Evolutionary conservation across 1,140 invertebrate genomes (phyloP), one percentile per base, ranked within the genome.

Genomic region (Panagrolaimus sp.): DNA sequence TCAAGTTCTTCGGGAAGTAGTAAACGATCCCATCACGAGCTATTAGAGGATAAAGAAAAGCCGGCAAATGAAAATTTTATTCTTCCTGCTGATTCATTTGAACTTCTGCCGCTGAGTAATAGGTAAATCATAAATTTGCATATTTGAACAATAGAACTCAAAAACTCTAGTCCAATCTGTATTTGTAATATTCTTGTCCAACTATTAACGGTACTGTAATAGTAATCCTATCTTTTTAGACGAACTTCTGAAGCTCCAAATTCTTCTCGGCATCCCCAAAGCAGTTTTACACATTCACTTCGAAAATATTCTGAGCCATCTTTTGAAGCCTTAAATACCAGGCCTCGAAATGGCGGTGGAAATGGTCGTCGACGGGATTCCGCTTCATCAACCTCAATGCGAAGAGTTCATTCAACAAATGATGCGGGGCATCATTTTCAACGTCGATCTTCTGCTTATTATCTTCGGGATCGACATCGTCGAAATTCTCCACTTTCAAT

Each of bases 251-350:
- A 21, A 58, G 28, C n/a, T n/a, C 8, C 17, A 28, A 58, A 12
- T n/a, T 21, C 15, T 26, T 26, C n/a, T 58, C 52, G 7, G 5
- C 52, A 21, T 26, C 10, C 52, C 15, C 52, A n/a, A 21, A n/a
- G 0, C 14, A n/a, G 3, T 8, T 17, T 21, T 21, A 26, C 52
- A 58, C 15, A 12, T 21, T 28, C 21, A 28, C 17, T 12, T 5
- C 68, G 73, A 15, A 74, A 74, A 67, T 71, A 76, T 65, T 74
- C 73, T 2, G 63, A 76, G 14, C 73, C 73, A 32, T 67, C 73
- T 32, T 76, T 66, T 21, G 73, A 73, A n/a, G 10, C 45, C 17
- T 24, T 9, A 21, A 58, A 15, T 55, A 1, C n/a, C n/a, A 8
- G 52, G 17, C 14, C 17, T 14, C 12, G n/a, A 28, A 58, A 24